These are phyloP conservation scores for Apostichopus japonicus DNA, from an alignment of 35 echinoderm and acorn worm species.

Conservation along the genomic window DNA sequence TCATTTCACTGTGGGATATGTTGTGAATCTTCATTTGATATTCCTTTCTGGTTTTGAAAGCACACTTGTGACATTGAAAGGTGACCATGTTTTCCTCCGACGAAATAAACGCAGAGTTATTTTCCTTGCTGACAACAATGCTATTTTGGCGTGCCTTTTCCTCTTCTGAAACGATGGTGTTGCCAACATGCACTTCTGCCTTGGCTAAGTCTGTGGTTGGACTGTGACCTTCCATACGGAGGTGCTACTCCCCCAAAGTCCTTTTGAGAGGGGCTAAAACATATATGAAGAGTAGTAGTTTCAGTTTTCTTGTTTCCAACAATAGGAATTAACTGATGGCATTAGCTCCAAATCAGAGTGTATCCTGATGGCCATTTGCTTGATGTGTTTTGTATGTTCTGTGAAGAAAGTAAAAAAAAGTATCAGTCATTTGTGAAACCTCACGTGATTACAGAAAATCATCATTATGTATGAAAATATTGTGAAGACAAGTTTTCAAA, in stretches of 20 bases:
- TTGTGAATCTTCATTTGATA: constrained; percentile 32
- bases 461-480: no score
- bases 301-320: not conserved
- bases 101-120: constrained; percentile 34
- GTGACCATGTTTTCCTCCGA: not conserved
- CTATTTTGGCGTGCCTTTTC: not conserved
- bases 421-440: no score
- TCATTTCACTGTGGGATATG: constrained; percentile 29
- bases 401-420: no score
- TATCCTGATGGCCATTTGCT: no score
- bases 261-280: not conserved
- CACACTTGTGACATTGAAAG: constrained; percentile 22
- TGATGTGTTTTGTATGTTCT: no score
- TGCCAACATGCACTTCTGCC: not conserved
- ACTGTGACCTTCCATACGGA: not conserved
- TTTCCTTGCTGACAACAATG: not conserved
- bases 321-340: not conserved
- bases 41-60: constrained; percentile 7
- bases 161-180: not conserved
- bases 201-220: not conserved
- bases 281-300: not conserved
- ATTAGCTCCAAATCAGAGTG: no score
- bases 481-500: no score
- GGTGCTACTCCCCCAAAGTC: not conserved
- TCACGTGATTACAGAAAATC: no score